These are phyloP conservation scores for Eubasilissa regina DNA, from an alignment of 1,140 invertebrate genomes.

Conservation along the genomic window DNA sequence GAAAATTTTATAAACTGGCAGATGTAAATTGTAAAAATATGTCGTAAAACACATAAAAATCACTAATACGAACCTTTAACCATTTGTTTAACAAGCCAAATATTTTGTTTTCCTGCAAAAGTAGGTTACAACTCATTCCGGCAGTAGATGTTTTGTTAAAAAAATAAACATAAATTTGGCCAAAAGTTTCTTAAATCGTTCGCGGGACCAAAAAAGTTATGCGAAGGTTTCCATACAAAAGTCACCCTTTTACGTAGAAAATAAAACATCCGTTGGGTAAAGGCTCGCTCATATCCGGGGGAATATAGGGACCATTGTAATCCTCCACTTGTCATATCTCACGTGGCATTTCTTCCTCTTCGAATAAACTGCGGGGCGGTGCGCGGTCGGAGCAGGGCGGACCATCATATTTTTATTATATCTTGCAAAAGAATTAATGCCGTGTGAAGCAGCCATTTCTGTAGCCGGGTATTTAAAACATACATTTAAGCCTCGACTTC, in stretches of 20 bases:
- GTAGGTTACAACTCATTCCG: not conserved
- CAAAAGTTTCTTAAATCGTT: slow-evolving; percentile 10
- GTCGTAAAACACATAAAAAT: too few species aligned
- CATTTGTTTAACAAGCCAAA: slow-evolving; percentile 5
- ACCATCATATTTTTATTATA: not conserved
- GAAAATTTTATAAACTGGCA: too few species aligned
- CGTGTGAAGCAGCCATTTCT: not conserved
- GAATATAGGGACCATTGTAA: slow-evolving; percentile 16
- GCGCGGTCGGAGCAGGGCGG: not conserved
- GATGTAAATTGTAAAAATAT: too few species aligned
- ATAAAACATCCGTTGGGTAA: not conserved
- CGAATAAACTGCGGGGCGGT: not conserved
- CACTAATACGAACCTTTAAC: too few species aligned
- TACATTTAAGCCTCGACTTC: too few species aligned
- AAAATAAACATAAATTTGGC: slow-evolving; percentile 26
- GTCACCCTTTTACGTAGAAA: not conserved
- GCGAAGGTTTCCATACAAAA: slow-evolving; percentile 23
- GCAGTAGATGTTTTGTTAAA: slow-evolving; percentile 10
- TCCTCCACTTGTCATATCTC: slow-evolving; percentile 37
- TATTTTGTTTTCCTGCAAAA: slow-evolving; percentile 23
- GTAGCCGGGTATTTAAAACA: too few species aligned
- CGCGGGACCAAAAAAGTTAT: not conserved
- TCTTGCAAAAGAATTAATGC: not conserved
- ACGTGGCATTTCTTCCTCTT: slow-evolving; percentile 27
- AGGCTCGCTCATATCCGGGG: slow-evolving; percentile 40